Percentiles rank a stretch among this genome's conserved stretches.
phyloP scores from a whole-genome alignment of 1,140 invertebrate genomes.

The Drosophila tropicalis region DNA sequence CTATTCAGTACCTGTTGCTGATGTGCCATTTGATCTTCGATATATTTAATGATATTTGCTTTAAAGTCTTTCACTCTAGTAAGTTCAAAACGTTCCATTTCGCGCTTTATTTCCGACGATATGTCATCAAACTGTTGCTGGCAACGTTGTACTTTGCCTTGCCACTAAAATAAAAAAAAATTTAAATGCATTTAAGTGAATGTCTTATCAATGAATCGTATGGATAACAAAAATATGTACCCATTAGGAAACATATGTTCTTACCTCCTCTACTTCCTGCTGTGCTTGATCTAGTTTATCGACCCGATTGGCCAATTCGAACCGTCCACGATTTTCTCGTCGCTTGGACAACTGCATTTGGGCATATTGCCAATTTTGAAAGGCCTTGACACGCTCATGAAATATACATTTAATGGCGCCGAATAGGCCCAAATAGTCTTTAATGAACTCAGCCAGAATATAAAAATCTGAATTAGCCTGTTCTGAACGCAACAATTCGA shows the following conservation, averaged over 20 bases:
- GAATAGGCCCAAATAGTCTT: conserved; percentile 97
- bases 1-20: conserved; percentile 91
- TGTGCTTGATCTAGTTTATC: conserved; percentile 95
- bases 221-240: no score
- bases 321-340: conserved; percentile 95
- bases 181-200: background rate
- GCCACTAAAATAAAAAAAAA: conserved; percentile 87
- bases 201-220: background rate
- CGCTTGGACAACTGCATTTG: conserved; percentile 97
- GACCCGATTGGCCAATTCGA: conserved; percentile 93
- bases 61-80: conserved; percentile 96
- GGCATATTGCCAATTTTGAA: conserved; percentile 98
- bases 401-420: conserved; percentile 98
- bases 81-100: conserved; percentile 96
- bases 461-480: conserved; percentile 98
- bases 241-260: background rate
- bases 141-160: conserved; percentile 96
- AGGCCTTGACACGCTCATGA: conserved; percentile 98
- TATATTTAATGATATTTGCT: conserved; percentile 93
- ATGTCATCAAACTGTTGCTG: conserved; percentile 99
- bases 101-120: conserved; percentile 97
- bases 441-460: conserved; percentile 95
- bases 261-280: conserved; percentile 95
- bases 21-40: conserved; percentile 96
- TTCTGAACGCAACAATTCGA: conserved; percentile 94